Conservation (phyloP, 2,113 vertebrate species). For the Falco punctatus region DNA sequence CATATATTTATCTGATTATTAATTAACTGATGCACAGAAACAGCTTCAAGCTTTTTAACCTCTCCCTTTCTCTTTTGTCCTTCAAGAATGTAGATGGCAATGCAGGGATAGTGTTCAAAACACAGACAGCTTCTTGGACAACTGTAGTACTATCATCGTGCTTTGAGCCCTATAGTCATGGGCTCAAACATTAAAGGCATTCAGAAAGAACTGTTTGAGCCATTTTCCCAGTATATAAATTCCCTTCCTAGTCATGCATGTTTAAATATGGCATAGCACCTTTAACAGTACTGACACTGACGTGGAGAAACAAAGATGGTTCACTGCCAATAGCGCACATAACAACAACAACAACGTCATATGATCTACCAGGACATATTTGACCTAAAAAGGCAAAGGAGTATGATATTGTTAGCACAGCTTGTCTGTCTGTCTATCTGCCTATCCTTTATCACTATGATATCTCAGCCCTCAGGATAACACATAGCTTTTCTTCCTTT, state of each 20-base stretch:
- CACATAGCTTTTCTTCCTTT: background rate
- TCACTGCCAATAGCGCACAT: background rate
- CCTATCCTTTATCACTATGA: background rate
- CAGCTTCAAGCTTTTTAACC: slow-evolving; percentile 45
- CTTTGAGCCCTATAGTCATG: background rate
- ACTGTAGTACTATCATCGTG: background rate
- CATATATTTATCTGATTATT: slow-evolving; percentile 64
- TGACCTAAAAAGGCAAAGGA: background rate
- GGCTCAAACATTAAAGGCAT: background rate
- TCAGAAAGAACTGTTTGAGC: background rate
- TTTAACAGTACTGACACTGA: background rate
- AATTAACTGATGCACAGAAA: slow-evolving; percentile 52
- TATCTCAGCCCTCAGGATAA: background rate
- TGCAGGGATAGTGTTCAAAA: background rate
- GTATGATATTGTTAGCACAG: background rate
- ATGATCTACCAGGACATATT: background rate
- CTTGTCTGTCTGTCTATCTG: background rate
- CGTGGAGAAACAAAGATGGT: background rate
- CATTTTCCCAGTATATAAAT: background rate
- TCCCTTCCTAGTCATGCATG: background rate
- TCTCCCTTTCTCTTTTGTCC: slow-evolving; percentile 33
- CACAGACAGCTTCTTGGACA: background rate
- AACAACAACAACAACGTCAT: background rate
- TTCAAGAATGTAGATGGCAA: background rate
- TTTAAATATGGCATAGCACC: background rate